Base-by-base conservation (phyloP, 2,113 vertebrate species). In the Pholis gunnellus region DNA sequence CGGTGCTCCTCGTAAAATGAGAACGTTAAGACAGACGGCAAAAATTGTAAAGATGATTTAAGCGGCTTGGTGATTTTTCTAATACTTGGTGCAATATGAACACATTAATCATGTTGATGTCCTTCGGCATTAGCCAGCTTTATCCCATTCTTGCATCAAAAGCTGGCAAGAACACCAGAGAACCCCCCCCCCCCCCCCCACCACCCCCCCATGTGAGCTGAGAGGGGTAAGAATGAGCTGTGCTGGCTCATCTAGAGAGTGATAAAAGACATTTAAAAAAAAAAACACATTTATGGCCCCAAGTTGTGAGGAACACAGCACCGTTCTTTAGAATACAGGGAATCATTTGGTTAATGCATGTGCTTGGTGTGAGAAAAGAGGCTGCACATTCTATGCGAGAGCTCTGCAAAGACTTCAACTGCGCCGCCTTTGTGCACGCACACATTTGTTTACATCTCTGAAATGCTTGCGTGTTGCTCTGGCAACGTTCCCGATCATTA, bases 381-480 rank as follows among this genome's bases (percentile, higher is more conserved):
- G 5, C 67, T 13, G 65, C 69, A 9, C 25, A 61, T 66, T 85
- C 74, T 74, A 74, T 79, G 81, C 20, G 31, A 70, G 74, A 63
- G 75, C 78, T 48, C 20, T 88, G 86, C 86, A 85, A 91, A 84
- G 80, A 27, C 36, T 79, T 52, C 61, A 36, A 1, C 81, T 61
- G 80, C 34, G 5, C 56, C 79, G 52, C 79, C 85, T 46, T 87
- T 88, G 89, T 83, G 78, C 72, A 66, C 4, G 65, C 68, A 82
- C 76, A 87, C 76, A 78, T 88, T 83, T 91, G 88, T 92, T 93
- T 92, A 93, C 91, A 89, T 90, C 72, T 83, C 82, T 63, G 81
- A 87, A n/a, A 92, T 92, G 88, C 87, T 88, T 89, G 89, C 50
- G 78, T 20, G 83, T 92, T 75, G 84, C 87, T 83, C 84, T 89